Evolutionary conservation across 2,797 vertebrate species (phyloP), one percentile per base, ranked within the genome.

Genomic region (Fundulus diaphanus): DNA sequence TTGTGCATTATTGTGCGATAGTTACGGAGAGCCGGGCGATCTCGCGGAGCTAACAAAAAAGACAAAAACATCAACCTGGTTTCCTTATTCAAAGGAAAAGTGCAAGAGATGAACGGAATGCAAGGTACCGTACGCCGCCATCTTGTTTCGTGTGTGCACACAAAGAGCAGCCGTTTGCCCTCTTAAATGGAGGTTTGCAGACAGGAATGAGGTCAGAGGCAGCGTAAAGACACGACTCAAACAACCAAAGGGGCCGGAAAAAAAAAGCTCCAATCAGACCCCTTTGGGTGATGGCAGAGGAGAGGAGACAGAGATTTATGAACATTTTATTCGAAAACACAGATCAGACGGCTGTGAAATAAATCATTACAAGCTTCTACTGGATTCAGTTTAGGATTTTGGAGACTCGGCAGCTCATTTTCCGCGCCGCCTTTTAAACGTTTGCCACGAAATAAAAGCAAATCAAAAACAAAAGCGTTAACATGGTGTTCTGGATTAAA

Each of bases 111-210:
- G 73, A 73, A 61, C 72, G 0, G 68, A 65, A 82, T 16, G 68
- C 52, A 81, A 95, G 94, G 92, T 95, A 93, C 74, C 11, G 85
- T 89, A 89, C 37, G 77, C 86, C 91, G 86, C 93, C 94, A 93
- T 94, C 84, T 94, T 94, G 91, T 90, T 90, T 88, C 79, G 72
- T 61, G 80, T 79, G 76, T 78, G 71, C 73, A 76, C 52, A 22
- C 40, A 44, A 5, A 20, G 69, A 69, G 79, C 78, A 51, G 74
- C 73, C 61, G 79, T 76, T 84, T 33, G 72, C 37, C 46, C 74
- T 69, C 20, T 78, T 82, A 88, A 89, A 91, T 85, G 78, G 85
- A 90, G 85, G 84, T 76, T 79, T 59, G 83, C 54, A 31, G 75
- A 77, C 54, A 71, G 84, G 78, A 92, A 91, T 48, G 80, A 89